Base-by-base conservation (phyloP, 2,888 invertebrate species). In the Agonopterix alstromeriana region DNA sequence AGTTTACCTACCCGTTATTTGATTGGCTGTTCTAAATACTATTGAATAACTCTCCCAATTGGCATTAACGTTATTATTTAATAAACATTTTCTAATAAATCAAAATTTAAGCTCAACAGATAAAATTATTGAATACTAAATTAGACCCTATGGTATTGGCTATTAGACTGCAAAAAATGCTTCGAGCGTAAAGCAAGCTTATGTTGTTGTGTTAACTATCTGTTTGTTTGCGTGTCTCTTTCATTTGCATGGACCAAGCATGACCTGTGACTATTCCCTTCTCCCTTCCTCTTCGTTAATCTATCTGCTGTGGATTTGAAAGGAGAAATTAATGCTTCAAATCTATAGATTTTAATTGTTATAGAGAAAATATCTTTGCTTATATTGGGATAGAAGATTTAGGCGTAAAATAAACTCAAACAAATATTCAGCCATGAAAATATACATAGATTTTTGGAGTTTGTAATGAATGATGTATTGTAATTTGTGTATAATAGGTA, bases 221-320 rank as follows among this genome's bases (percentile, higher is more conserved):
- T 69, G 77, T 82, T 87, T 79, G 81, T 87, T 87, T 87, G 86
- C 84, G 82, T 81, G 79, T 83, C 70, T 78, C 66, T 82, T 83
- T 88, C 76, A 86, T 88, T 88, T 87, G 88, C 88, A 88, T 88
- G 87, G 55, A 76, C 74, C 79, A 67, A 78, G 88, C 87, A 88
- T 88, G 88, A 67, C 72, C 73, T 79, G 75, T 77, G 69, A 72
- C 77, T 69, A 69, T 68, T 77, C 71, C 75, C 58, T 70, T 68
- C 69, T 76, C 73, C 73, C 67, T 72, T 70, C 77, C 74, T 68
- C 73, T 72, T 72, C 68, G 73, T 73, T 65, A 62, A 59, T 38
- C 58, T 70, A 61, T 68, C 61, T 66, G 70, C 69, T 78, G 67
- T 71, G 70, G 68, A 70, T 65, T 63, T 57, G 53, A 63, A 64